Conservation (phyloP, 2,797 vertebrate genomes). For the Poecilia velifera region DNA sequence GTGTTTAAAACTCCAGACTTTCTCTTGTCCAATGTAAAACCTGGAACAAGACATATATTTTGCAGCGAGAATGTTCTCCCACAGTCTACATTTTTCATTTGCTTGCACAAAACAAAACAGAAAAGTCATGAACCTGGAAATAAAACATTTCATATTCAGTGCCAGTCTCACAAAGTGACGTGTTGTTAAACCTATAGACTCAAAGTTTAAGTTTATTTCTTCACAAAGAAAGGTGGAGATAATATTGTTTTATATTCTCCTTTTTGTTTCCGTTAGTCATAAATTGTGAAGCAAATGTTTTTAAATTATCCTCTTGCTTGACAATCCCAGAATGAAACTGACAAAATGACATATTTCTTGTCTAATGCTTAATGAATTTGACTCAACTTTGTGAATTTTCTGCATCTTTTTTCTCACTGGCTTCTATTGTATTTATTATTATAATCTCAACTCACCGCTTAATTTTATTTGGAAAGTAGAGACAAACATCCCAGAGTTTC, state of each 20-base stretch:
- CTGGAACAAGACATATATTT: neutral
- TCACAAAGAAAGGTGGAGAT: neutral
- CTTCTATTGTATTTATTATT: constrained; percentile 17
- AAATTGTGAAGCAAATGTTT: neutral
- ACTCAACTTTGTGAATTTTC: neutral
- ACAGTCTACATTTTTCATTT: too few species aligned
- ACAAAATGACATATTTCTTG: neutral
- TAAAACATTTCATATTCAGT: neutral
- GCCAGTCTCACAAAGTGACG: neutral
- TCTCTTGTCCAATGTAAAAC: neutral
- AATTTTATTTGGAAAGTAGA: constrained; percentile 65
- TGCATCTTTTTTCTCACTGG: neutral
- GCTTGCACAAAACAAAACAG: neutral
- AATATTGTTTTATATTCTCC: neutral
- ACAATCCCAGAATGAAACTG: neutral
- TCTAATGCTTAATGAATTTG: neutral
- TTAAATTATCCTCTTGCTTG: neutral
- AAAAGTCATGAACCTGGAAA: neutral
- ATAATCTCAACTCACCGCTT: constrained; percentile 42
- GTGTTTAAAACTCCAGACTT: neutral
- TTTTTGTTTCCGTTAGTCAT: neutral
- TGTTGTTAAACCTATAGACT: neutral
- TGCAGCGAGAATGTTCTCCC: neutral
- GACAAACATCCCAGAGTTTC: constrained; percentile 66
- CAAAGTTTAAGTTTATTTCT: neutral